Evolutionary conservation across 2,888 invertebrate species (phyloP).

Genomic region (Cephus nigrinus): DNA sequence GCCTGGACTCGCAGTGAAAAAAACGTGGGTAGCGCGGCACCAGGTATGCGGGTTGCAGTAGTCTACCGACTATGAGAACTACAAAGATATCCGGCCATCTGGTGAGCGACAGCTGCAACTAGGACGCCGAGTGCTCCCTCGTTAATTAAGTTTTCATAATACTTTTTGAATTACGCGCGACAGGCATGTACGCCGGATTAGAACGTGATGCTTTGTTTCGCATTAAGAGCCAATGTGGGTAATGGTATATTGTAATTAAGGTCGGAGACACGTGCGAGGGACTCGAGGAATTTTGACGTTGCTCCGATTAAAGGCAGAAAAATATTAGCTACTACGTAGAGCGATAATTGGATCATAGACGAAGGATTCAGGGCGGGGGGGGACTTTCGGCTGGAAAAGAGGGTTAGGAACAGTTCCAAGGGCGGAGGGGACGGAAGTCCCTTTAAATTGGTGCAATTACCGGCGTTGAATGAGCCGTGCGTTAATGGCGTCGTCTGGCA

Average conservation of each 20-base stretch:
- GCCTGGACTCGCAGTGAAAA: not conserved
- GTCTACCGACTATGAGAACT: not conserved
- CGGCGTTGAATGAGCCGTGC: not conserved
- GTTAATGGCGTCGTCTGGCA: not conserved
- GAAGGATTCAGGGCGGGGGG: not conserved
- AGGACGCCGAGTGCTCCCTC: not conserved
- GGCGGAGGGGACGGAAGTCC: not conserved
- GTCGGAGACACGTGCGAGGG: not conserved
- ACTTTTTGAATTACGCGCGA: not conserved
- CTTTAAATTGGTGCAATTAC: not conserved
- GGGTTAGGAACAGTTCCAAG: not conserved
- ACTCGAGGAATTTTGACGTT: not conserved
- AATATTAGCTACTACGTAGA: not conserved
- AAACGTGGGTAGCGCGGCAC: not conserved
- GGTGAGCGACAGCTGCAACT: not conserved
- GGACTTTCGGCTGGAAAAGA: not conserved
- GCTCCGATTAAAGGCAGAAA: not conserved
- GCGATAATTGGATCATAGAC: not conserved
- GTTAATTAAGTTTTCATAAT: not conserved
- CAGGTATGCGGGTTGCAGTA: not conserved
- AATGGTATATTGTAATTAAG: no score
- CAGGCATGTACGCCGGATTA: not conserved
- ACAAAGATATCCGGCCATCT: not conserved
- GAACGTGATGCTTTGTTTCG: not conserved
- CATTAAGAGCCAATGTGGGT: not conserved